Conservation (phyloP, 2,113 vertebrate genomes). For the Pionites leucogaster region DNA sequence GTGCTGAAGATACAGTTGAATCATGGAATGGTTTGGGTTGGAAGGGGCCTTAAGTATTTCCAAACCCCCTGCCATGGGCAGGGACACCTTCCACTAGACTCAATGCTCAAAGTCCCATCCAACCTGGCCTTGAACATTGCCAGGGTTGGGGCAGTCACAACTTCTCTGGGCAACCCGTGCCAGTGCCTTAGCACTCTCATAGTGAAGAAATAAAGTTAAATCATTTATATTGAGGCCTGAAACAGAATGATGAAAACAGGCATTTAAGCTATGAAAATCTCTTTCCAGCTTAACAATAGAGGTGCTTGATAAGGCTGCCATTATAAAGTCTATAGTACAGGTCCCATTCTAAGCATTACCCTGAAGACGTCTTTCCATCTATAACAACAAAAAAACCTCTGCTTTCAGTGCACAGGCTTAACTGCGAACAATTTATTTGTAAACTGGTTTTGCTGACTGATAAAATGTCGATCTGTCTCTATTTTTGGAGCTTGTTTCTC, state of each 20-base stretch:
- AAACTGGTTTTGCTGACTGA: neutral
- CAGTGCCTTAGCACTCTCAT: neutral
- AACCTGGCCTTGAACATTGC: neutral
- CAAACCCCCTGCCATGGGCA: neutral
- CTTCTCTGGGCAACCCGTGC: neutral
- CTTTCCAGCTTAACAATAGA: neutral
- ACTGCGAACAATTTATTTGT: neutral
- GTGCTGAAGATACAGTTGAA: neutral
- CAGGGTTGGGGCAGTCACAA: neutral
- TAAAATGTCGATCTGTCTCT: neutral
- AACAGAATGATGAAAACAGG: constrained; percentile 1
- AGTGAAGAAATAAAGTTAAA: neutral
- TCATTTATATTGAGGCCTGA: neutral
- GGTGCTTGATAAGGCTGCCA: neutral
- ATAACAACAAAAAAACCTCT: neutral
- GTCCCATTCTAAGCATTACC: neutral
- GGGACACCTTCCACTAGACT: neutral
- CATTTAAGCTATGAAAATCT: neutral
- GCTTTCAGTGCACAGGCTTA: neutral
- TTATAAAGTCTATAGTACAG: neutral
- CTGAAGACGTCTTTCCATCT: neutral
- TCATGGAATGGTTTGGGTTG: neutral
- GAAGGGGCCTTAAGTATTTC: neutral
- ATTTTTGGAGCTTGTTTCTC: neutral
- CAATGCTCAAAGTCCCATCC: neutral